Percentiles rank a stretch among this genome's conserved stretches.
phyloP scores from a whole-genome alignment of 2,888 invertebrate genomes.

The Amphipyra tragopoginis region DNA sequence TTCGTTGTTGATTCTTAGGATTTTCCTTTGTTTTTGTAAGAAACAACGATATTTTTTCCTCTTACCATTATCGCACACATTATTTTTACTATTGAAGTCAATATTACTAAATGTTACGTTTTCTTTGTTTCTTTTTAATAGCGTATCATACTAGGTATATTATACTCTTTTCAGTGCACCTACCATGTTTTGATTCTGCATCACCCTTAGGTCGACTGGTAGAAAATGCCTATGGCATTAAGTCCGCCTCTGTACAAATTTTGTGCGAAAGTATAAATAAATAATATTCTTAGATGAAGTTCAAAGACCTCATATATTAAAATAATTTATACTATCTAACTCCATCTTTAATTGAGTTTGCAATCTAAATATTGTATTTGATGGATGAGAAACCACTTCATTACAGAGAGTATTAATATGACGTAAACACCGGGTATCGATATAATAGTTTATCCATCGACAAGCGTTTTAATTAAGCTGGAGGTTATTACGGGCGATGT shows the following conservation, averaged over 20 bases:
- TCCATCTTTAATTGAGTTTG: not conserved
- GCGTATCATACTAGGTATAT: no score
- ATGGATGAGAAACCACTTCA: conserved; percentile 41
- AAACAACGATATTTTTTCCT: not conserved
- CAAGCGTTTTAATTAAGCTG: conserved; percentile 74
- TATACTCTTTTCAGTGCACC: no score
- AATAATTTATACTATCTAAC: not conserved
- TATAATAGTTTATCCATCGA: conserved; percentile 69
- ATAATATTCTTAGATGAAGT: not conserved
- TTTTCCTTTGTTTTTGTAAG: conserved; percentile 30
- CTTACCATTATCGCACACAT: no score
- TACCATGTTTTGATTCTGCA: no score
- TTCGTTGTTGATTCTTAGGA: conserved; percentile 31
- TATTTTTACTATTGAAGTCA: not conserved
- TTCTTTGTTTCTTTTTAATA: no score
- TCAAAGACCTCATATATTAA: not conserved
- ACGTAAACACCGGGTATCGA: conserved; percentile 51
- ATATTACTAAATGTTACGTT: no score
- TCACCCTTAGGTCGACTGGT: no score
- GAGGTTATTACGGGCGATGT: conserved; percentile 67
- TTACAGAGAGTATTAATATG: conserved; percentile 47
- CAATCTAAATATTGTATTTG: conserved; percentile 7
- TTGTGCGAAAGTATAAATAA: no score
- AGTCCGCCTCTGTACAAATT: no score
- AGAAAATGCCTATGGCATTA: no score